Conservation (phyloP, 2,888 invertebrate genomes). For the Eugnorisma glareosa region DNA sequence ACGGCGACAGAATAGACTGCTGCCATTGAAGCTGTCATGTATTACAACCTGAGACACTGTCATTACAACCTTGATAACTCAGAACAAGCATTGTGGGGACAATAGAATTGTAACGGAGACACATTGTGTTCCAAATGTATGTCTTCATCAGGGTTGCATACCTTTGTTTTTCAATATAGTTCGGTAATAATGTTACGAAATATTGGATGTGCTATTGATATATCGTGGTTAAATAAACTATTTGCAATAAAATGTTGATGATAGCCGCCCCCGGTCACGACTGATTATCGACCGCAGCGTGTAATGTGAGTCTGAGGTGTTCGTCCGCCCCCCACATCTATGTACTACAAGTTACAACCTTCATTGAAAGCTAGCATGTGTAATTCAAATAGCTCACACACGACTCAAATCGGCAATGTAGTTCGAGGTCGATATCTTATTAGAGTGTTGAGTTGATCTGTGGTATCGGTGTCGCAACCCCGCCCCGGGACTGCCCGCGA, state of each 20-base stretch:
- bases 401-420: constrained; percentile 77
- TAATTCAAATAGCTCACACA: constrained; percentile 81
- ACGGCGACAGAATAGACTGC: constrained; percentile 46
- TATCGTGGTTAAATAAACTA: constrained; percentile 47
- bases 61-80: constrained; percentile 64
- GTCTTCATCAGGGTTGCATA: constrained; percentile 62
- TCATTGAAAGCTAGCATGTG: constrained; percentile 68
- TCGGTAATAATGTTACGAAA: constrained; percentile 44
- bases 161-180: constrained; percentile 50
- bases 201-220: constrained; percentile 36
- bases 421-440: constrained; percentile 79
- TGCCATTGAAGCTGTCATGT: constrained; percentile 59
- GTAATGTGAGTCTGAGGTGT: constrained; percentile 38
- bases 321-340: constrained; percentile 65
- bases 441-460: constrained; percentile 76
- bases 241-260: constrained; percentile 63
- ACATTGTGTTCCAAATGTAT: constrained; percentile 55
- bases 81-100: constrained; percentile 62
- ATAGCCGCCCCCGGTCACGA: constrained; percentile 68
- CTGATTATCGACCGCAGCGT: constrained; percentile 38
- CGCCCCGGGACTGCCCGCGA: constrained; percentile 75
- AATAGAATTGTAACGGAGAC: constrained; percentile 67
- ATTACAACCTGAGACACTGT: constrained; percentile 50
- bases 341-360: constrained; percentile 67
- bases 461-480: constrained; percentile 78